These are phyloP conservation scores for Himalopsyche anomala DNA, from an alignment of 2,888 invertebrate genomes.

Conservation along the genomic window DNA sequence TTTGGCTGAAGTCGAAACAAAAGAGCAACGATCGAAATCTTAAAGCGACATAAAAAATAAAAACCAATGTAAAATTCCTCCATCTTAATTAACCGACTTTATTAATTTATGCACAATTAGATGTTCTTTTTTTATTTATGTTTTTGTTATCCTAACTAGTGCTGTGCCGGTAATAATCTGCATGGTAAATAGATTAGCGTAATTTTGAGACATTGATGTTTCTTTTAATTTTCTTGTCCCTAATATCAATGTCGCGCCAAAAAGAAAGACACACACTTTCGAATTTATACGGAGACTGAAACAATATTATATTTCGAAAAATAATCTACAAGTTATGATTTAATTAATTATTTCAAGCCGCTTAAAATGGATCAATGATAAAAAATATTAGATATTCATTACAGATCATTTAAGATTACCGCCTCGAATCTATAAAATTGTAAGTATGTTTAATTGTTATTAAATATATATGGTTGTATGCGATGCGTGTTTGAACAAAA, in stretches of 20 bases:
- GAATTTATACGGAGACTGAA: not conserved
- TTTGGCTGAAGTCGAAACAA: not conserved
- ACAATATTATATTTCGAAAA: too few species aligned
- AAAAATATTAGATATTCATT: too few species aligned
- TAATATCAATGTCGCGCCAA: not conserved
- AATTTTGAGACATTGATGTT: not conserved
- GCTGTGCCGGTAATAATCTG: conserved; percentile 6
- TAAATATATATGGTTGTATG: too few species aligned
- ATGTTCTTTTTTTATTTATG: conserved; percentile 36
- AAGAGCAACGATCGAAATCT: not conserved
- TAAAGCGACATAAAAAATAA: conserved; percentile 31
- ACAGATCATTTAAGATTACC: too few species aligned
- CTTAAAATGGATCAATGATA: too few species aligned
- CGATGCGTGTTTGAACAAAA: too few species aligned
- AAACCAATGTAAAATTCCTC: conserved; percentile 45
- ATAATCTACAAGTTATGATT: too few species aligned
- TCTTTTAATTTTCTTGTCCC: conserved; percentile 9
- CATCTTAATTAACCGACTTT: conserved; percentile 12
- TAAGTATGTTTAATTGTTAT: too few species aligned
- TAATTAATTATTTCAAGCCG: too few species aligned
- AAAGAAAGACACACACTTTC: not conserved
- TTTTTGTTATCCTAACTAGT: conserved; percentile 39
- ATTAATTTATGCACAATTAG: conserved; percentile 44
- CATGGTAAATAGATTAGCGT: conserved; percentile 41
- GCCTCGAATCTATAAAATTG: too few species aligned